Conservation (phyloP, 2,888 invertebrate genomes). For the Hemicrepidius hirtus region DNA sequence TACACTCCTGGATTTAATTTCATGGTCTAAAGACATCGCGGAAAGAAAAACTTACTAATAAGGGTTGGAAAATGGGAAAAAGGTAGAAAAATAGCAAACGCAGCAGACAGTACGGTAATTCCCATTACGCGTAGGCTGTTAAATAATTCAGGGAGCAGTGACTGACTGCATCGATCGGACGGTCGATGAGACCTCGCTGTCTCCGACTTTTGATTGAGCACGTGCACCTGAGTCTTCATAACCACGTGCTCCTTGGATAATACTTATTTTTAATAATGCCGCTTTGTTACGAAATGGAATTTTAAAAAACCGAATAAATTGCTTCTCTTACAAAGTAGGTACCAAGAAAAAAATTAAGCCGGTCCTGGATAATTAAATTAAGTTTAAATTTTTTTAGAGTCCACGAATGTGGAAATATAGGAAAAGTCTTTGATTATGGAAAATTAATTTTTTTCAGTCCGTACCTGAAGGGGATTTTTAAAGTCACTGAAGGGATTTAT, state of each 20-base stretch:
- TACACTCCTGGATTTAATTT: too few species aligned
- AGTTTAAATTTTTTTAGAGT: too few species aligned
- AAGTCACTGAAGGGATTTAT: too few species aligned
- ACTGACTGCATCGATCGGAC: conserved; percentile 61
- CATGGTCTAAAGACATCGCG: not conserved
- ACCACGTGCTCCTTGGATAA: conserved; percentile 43
- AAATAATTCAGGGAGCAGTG: conserved; percentile 62
- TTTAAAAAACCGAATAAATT: too few species aligned
- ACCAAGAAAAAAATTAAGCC: too few species aligned
- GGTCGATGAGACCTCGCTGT: conserved; percentile 55
- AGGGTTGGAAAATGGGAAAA: not conserved
- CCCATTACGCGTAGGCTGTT: conserved; percentile 45
- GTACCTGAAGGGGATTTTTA: too few species aligned
- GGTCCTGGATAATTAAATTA: too few species aligned
- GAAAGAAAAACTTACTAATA: not conserved
- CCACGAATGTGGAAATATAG: too few species aligned
- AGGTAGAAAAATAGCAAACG: not conserved
- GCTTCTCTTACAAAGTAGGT: too few species aligned
- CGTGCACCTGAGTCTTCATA: conserved; percentile 39
- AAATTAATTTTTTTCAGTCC: too few species aligned
- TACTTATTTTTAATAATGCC: not conserved
- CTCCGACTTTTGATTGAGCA: conserved; percentile 42
- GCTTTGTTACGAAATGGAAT: too few species aligned
- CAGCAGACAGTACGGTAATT: conserved; percentile 30
- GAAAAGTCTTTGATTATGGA: too few species aligned